These are phyloP conservation scores for Myoxocephalus aenaeus DNA, from an alignment of 2,797 vertebrate genomes.

Conservation along the genomic window DNA sequence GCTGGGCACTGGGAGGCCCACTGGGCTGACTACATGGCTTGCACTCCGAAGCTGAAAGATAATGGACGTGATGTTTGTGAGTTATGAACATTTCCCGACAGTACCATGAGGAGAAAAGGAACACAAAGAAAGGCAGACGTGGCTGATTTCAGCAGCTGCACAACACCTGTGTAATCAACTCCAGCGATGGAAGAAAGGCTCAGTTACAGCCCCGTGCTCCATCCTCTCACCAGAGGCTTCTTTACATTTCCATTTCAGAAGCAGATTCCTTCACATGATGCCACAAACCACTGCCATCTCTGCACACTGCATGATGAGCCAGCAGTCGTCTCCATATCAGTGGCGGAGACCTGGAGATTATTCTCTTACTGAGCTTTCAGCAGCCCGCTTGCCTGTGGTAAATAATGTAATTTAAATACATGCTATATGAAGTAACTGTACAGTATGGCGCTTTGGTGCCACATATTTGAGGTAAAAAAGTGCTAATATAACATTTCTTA, in stretches of 20 bases:
- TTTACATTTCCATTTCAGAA: constrained; percentile 72
- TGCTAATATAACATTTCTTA: neutral
- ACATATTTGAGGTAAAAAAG: constrained; percentile 7
- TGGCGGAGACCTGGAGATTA: constrained; percentile 41
- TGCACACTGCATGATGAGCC: constrained; percentile 51
- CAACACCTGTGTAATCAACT: constrained; percentile 40
- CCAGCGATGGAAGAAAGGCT: constrained; percentile 27
- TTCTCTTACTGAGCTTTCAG: constrained; percentile 35
- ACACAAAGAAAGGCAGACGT: neutral
- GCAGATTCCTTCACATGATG: constrained; percentile 73
- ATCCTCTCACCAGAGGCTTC: constrained; percentile 52
- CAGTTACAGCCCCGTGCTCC: constrained; percentile 5
- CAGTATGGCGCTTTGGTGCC: neutral
- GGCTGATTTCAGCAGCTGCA: constrained; percentile 23
- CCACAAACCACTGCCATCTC: constrained; percentile 57
- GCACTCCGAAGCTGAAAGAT: constrained; percentile 87
- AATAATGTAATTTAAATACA: constrained; percentile 5
- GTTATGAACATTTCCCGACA: constrained; percentile 4
- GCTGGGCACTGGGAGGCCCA: constrained; percentile 34
- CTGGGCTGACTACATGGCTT: constrained; percentile 84
- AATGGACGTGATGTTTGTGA: constrained; percentile 21
- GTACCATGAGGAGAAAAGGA: constrained; percentile 2
- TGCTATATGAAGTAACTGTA: neutral
- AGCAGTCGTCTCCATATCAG: constrained; percentile 51
- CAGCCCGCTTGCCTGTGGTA: constrained; percentile 14